Evolutionary conservation across 35 echinoderm and acorn worm genomes (phyloP).

Genomic region (Apostichopus californicus): DNA sequence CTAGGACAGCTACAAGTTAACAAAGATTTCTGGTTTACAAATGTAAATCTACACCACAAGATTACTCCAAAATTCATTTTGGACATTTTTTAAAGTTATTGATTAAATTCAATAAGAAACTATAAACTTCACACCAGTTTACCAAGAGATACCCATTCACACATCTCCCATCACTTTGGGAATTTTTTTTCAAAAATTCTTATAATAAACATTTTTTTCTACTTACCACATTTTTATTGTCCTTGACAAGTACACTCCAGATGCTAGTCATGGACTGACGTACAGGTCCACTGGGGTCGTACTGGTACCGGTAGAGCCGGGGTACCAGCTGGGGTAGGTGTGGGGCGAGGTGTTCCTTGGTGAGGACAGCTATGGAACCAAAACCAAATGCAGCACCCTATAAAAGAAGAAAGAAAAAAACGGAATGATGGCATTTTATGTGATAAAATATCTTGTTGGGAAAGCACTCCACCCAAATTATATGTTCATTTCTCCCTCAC

Average conservation of each 20-base stretch:
- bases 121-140: too few relatives aligned
- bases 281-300: conserved; percentile 82
- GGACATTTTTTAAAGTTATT: too few relatives aligned
- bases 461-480: too few relatives aligned
- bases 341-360: conserved; percentile 83
- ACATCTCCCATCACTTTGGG: too few relatives aligned
- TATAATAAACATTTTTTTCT: not conserved
- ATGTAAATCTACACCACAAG: too few relatives aligned
- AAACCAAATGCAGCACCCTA: conserved; percentile 98
- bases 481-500: too few relatives aligned
- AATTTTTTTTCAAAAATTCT: not conserved
- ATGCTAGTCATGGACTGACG: conserved; percentile 94
- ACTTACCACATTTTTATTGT: conserved; percentile 86
- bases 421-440: not conserved
- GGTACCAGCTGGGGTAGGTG: conserved; percentile 79
- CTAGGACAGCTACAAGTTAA: too few relatives aligned
- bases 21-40: too few relatives aligned
- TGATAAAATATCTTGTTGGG: too few relatives aligned
- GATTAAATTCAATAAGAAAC: too few relatives aligned
- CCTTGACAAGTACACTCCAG: conserved; percentile 85
- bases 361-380: conserved; percentile 79
- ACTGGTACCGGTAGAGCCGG: conserved; percentile 90
- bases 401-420: not conserved
- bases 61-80: too few relatives aligned
- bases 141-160: not conserved